Base-by-base conservation (phyloP, 1,140 invertebrate genomes). In the Riptortus pedestris region DNA sequence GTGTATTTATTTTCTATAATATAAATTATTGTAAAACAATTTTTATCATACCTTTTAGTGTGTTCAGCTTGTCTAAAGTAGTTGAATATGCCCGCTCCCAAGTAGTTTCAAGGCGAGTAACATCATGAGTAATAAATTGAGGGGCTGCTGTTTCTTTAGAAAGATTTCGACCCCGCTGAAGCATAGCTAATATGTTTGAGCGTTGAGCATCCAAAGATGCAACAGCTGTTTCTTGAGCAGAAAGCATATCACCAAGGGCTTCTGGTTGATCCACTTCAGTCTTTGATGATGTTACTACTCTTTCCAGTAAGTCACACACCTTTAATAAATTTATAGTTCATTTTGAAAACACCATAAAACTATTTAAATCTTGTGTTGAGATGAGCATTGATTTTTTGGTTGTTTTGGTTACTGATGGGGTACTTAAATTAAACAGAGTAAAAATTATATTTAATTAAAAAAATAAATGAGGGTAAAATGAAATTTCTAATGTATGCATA, bases 71-170 rank as follows among this genome's bases (percentile, higher is more conserved):
- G 64, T 93, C 86, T 24, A 87, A 84, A 43, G 90, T 90, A 58
- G 88, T 82, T 16, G 86, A 84, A 71, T 93, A 93, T 0, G 90
- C 87, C 65, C 91, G 84, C 70, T 88, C 91, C 91, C 93, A 95
- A 55, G 84, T 86, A 5, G 79, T 80, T 74, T 96, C 92, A 22
- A 97, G 78, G 61, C 84, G 85, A 64, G 85, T 82, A 1, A 95
- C 87, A 74, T 93, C 85, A 65, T 86, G 79, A 67, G 85, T 83
- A 0, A 97, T 81, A 73, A 96, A 96, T 2, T 83, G 78, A 2
- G 93, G 92, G 0, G 90, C 86, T 72, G 91, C 85, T 1, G 84
- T 80, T 69, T 95, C 90, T 14, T 65, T 66, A 26, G 61, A 59
- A 2, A 97, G 80, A 72, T 93, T 90, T 75, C 90, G 91, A 3